Evolutionary conservation across 2,888 invertebrate genomes (phyloP).

Genomic region (Scelioninae gen. 1): DNA sequence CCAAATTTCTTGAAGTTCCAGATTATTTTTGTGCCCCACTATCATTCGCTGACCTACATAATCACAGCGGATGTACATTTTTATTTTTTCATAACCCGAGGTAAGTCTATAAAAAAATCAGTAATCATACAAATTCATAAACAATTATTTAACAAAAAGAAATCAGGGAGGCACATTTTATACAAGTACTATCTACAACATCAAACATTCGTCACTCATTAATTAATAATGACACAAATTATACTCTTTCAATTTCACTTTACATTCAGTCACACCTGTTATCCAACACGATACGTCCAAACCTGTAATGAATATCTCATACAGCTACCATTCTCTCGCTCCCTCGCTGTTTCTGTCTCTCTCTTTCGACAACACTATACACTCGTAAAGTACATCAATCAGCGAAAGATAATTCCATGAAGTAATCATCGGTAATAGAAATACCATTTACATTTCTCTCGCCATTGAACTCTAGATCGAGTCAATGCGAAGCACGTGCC

Average conservation of each 20-base stretch:
- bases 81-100: too few relatives aligned
- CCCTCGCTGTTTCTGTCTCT: slow-evolving; percentile 4
- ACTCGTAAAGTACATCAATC: slow-evolving; percentile 58
- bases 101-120: too few relatives aligned
- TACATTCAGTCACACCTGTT: slow-evolving; percentile 38
- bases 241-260: slow-evolving; percentile 46
- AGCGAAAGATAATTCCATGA: slow-evolving; percentile 57
- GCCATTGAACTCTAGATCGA: slow-evolving; percentile 60
- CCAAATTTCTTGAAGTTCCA: too few relatives aligned
- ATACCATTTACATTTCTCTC: slow-evolving; percentile 65
- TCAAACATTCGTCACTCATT: slow-evolving; percentile 11
- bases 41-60: too few relatives aligned
- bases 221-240: slow-evolving; percentile 49
- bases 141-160: too few relatives aligned
- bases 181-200: background rate
- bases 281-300: slow-evolving; percentile 41
- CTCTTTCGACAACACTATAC: slow-evolving; percentile 13
- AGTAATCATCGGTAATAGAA: slow-evolving; percentile 68
- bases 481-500: slow-evolving; percentile 72
- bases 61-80: too few relatives aligned
- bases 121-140: too few relatives aligned
- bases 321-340: background rate
- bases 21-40: too few relatives aligned
- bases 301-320: slow-evolving; percentile 43
- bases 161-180: background rate